phyloP scores from a whole-genome alignment of 92 coral and sea anemone genomes.

The Porites lobata region DNA sequence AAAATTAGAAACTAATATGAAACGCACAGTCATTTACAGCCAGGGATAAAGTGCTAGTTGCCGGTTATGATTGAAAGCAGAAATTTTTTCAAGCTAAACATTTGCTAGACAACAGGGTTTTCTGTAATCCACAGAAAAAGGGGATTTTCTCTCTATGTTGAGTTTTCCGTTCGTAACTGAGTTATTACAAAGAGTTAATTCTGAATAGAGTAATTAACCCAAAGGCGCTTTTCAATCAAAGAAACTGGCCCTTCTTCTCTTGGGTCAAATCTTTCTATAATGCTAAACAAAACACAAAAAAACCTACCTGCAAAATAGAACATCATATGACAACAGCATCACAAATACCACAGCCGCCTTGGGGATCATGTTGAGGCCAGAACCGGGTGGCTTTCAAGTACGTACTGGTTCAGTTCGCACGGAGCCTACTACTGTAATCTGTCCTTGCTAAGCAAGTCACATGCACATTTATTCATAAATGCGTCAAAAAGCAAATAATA shows the following conservation, averaged over 20 bases:
- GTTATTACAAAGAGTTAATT: background rate
- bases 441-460: background rate
- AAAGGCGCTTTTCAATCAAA: background rate
- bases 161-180: background rate
- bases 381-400: no score
- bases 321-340: slow-evolving; percentile 10
- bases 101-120: background rate
- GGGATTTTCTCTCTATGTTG: background rate
- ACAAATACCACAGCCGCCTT: slow-evolving; percentile 9
- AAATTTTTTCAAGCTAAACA: no score
- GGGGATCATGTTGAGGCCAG: background rate
- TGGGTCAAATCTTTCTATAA: no score
- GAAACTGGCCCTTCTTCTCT: background rate
- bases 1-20: no score
- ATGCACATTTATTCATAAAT: background rate
- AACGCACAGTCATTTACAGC: no score
- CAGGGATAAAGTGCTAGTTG: no score
- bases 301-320: slow-evolving; percentile 17
- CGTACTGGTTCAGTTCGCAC: background rate
- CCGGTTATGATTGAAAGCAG: no score
- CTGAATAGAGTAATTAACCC: background rate
- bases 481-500: background rate
- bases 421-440: background rate
- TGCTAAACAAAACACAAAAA: background rate
- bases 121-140: background rate